phyloP scores from a whole-genome alignment of 2,797 vertebrate species.

The Chaetophractus vellerosus region DNA sequence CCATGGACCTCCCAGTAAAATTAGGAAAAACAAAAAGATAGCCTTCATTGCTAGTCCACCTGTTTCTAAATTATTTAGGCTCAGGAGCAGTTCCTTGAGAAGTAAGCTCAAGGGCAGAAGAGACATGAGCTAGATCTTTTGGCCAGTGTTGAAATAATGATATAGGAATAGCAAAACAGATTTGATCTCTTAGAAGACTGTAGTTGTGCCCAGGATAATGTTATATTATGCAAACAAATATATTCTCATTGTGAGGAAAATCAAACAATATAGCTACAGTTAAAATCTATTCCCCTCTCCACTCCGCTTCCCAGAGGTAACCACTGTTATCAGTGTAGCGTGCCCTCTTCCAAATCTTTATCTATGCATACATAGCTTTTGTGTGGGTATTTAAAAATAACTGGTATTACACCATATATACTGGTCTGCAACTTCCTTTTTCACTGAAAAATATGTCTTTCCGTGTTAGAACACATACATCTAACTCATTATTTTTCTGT shows the following conservation, averaged over 20 bases:
- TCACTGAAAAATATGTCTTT: conserved; percentile 48
- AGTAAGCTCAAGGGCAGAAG: neutral
- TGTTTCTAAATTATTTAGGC: conserved; percentile 18
- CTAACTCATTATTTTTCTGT: conserved; percentile 2
- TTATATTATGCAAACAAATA: conserved; percentile 28
- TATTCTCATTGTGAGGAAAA: conserved; percentile 30
- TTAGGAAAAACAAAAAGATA: too few species aligned
- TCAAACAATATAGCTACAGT: neutral
- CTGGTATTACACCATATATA: neutral
- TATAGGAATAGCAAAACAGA: conserved; percentile 34
- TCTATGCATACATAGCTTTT: conserved; percentile 14
- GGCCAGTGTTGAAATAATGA: neutral
- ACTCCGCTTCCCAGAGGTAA: neutral
- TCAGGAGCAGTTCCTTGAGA: conserved; percentile 58
- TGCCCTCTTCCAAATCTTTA: neutral
- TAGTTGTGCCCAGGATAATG: neutral
- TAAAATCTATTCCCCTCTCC: neutral
- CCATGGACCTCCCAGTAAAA: too few species aligned
- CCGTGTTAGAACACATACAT: neutral
- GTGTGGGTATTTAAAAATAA: conserved; percentile 43
- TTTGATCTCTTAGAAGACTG: conserved; percentile 45
- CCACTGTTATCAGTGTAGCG: neutral
- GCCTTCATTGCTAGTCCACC: neutral
- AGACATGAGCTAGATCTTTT: neutral
- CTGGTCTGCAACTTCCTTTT: conserved; percentile 24